A percentile compares a stretch with the other conserved stretches of the same genome.
phyloP scores from a whole-genome alignment of 1,140 invertebrate species.

The Trichoplusia ni region DNA sequence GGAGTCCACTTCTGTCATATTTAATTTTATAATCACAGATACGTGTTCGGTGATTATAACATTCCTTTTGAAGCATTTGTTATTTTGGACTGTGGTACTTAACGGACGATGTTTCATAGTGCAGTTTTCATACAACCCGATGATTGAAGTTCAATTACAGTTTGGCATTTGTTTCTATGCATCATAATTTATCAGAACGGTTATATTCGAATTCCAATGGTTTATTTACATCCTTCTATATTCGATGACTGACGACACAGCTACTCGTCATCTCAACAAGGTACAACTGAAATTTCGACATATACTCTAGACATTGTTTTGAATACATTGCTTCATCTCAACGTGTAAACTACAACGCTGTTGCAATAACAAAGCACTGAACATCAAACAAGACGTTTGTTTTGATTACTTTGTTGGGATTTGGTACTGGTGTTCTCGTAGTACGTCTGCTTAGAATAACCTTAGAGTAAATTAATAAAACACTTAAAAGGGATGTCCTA shows the following conservation, averaged over 20 bases:
- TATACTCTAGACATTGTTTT: not conserved
- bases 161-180: too few species aligned
- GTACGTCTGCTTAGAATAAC: slow-evolving; percentile 50
- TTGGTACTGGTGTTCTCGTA: slow-evolving; percentile 23
- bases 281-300: not conserved
- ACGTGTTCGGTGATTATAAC: too few species aligned
- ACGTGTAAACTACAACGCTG: not conserved
- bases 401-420: slow-evolving; percentile 11
- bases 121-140: too few species aligned
- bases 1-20: too few species aligned
- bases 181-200: not conserved
- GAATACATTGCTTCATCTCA: slow-evolving; percentile 8
- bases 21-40: too few species aligned
- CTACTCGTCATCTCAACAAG: slow-evolving; percentile 7
- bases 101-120: too few species aligned
- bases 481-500: slow-evolving; percentile 70
- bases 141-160: too few species aligned
- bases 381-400: not conserved
- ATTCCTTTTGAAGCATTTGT: too few species aligned
- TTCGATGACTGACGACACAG: slow-evolving; percentile 22
- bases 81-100: too few species aligned
- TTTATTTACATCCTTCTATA: slow-evolving; percentile 17
- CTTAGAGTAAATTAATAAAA: slow-evolving; percentile 77
- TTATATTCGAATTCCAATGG: slow-evolving; percentile 11
- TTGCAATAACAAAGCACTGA: not conserved